A percentile compares a stretch with the other conserved stretches of the same genome.
Conservation (phyloP, 2,113 vertebrate genomes). For the Chitala chitala region DNA sequence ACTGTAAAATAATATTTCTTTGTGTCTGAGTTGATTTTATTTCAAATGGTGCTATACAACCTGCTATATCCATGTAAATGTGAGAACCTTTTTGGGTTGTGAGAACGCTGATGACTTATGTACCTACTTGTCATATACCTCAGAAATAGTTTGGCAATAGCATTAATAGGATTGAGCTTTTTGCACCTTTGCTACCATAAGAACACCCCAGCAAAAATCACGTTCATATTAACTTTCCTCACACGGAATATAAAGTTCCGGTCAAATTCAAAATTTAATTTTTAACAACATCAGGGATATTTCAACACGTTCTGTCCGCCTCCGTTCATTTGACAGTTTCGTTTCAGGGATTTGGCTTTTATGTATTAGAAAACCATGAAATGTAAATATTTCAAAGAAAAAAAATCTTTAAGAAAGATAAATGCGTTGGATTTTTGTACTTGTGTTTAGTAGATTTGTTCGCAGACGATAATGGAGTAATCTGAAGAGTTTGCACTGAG, state of each 20-base stretch:
- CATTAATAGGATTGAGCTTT: slow-evolving; percentile 67
- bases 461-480: slow-evolving; percentile 47
- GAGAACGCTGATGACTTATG: slow-evolving; percentile 78
- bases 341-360: slow-evolving; percentile 58
- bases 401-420: slow-evolving; percentile 62
- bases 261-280: slow-evolving; percentile 74
- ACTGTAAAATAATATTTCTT: slow-evolving; percentile 82
- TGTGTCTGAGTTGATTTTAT: slow-evolving; percentile 79
- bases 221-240: slow-evolving; percentile 64
- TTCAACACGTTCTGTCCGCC: slow-evolving; percentile 76
- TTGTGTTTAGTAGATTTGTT: slow-evolving; percentile 43
- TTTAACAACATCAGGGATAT: slow-evolving; percentile 94
- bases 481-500: slow-evolving; percentile 84
- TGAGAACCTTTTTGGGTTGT: slow-evolving; percentile 73
- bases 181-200: slow-evolving; percentile 60
- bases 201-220: slow-evolving; percentile 53
- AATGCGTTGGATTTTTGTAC: slow-evolving; percentile 32
- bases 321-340: slow-evolving; percentile 65
- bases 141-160: slow-evolving; percentile 97
- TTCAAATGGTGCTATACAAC: slow-evolving; percentile 93
- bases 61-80: slow-evolving; percentile 82
- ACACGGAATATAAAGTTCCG: slow-evolving; percentile 84
- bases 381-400: slow-evolving; percentile 61
- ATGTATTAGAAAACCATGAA: slow-evolving; percentile 66
- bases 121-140: slow-evolving; percentile 96